A percentile compares a stretch with the other conserved stretches of the same genome.
phyloP scores from a whole-genome alignment of 2,888 invertebrate species.

The Rugalucina vietnamica region DNA sequence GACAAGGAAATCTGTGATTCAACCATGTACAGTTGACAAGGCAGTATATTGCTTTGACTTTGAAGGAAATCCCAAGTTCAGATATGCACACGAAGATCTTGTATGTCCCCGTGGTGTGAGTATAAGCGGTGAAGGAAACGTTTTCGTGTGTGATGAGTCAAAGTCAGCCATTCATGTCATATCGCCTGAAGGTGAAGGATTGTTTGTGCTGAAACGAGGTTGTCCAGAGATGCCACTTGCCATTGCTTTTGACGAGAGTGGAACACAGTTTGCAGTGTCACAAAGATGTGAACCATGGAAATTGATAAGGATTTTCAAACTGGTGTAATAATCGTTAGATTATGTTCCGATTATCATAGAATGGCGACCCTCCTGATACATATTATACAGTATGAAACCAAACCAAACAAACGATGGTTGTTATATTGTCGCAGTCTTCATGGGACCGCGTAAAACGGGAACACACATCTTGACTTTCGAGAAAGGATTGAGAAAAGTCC shows the following conservation, averaged over 20 bases:
- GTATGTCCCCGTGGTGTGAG: neutral
- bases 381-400: no score
- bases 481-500: no score
- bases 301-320: neutral
- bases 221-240: neutral
- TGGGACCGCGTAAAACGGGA: no score
- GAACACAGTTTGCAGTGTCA: neutral
- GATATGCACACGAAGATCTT: neutral
- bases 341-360: no score
- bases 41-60: neutral
- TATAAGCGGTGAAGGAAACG: neutral
- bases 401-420: no score
- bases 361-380: no score
- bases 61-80: neutral
- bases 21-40: neutral
- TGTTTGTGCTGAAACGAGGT: neutral
- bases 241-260: neutral
- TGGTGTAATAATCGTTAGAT: no score
- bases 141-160: neutral
- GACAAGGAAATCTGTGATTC: neutral
- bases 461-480: no score
- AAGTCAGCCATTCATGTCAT: neutral
- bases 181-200: neutral
- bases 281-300: neutral
- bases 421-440: no score